Evolutionary conservation across 2,888 invertebrate genomes (phyloP).

Genomic region (Zele albiditarsus): DNA sequence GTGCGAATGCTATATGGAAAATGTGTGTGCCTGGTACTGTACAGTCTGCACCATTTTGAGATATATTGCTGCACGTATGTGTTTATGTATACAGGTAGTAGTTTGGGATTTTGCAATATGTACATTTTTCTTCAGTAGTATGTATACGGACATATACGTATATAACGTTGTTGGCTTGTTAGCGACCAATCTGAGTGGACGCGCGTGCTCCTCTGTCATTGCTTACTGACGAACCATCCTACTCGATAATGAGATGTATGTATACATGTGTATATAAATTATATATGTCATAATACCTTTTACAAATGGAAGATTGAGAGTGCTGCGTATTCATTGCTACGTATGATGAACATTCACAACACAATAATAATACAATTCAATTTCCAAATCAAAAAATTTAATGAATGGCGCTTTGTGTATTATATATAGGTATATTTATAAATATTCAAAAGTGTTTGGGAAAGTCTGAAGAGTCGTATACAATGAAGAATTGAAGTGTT

Average conservation of each 20-base stretch:
- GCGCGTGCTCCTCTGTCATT: constrained; percentile 28
- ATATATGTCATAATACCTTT: constrained; percentile 27
- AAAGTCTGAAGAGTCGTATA: neutral
- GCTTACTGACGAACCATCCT: constrained; percentile 38
- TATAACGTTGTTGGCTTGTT: constrained; percentile 42
- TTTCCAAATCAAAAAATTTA: neutral
- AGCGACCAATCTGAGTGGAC: constrained; percentile 41
- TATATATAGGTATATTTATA: neutral
- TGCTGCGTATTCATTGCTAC: neutral
- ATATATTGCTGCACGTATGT: neutral
- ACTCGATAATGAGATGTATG: constrained; percentile 44
- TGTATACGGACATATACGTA: constrained; percentile 13
- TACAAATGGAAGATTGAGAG: constrained; percentile 15
- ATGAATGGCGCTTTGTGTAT: neutral
- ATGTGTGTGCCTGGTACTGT: neutral
- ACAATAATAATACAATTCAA: constrained; percentile 11
- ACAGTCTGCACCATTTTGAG: constrained; percentile 31
- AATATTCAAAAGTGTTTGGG: neutral
- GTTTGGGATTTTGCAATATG: constrained; percentile 8
- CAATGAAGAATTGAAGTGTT: neutral
- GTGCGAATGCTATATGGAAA: neutral
- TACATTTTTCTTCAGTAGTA: neutral
- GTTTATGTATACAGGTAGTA: constrained; percentile 3
- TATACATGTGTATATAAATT: constrained; percentile 24
- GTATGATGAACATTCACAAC: neutral